These are phyloP conservation scores for Halichoerus grypus DNA, from an alignment of 2,113 vertebrate genomes.

Conservation along the genomic window DNA sequence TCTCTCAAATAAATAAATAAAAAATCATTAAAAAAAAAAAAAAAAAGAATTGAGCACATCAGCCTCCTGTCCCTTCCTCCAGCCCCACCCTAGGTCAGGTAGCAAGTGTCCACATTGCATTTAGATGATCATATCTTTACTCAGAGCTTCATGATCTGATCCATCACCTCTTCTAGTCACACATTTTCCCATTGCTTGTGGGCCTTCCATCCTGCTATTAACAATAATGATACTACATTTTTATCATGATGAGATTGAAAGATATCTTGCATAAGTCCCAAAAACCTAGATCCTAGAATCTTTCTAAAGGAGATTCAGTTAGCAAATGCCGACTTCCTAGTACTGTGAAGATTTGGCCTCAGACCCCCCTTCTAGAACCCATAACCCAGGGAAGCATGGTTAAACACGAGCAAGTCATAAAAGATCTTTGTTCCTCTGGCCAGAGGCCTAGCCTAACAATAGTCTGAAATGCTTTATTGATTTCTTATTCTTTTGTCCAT, in stretches of 20 bases:
- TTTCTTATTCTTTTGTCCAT: background rate
- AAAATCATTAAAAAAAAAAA: too few relatives aligned
- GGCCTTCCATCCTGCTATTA: background rate
- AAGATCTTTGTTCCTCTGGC: background rate
- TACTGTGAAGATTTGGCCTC: background rate
- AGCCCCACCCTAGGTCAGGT: background rate
- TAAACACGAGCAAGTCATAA: background rate
- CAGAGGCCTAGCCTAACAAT: background rate
- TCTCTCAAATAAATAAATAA: too few relatives aligned
- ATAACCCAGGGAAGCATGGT: background rate
- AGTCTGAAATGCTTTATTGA: background rate
- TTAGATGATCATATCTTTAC: background rate
- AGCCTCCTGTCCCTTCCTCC: background rate
- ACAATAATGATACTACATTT: background rate
- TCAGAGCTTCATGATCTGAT: background rate
- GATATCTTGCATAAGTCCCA: background rate
- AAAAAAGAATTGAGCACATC: background rate
- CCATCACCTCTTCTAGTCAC: background rate
- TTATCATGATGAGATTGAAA: background rate
- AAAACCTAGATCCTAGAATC: background rate
- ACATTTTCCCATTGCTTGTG: background rate
- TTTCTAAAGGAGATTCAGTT: background rate
- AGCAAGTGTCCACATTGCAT: background rate
- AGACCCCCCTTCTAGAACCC: background rate
- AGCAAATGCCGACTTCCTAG: background rate